Evolutionary conservation across 2,888 invertebrate species (phyloP).

Genomic region (Drosophila stalkeri): DNA sequence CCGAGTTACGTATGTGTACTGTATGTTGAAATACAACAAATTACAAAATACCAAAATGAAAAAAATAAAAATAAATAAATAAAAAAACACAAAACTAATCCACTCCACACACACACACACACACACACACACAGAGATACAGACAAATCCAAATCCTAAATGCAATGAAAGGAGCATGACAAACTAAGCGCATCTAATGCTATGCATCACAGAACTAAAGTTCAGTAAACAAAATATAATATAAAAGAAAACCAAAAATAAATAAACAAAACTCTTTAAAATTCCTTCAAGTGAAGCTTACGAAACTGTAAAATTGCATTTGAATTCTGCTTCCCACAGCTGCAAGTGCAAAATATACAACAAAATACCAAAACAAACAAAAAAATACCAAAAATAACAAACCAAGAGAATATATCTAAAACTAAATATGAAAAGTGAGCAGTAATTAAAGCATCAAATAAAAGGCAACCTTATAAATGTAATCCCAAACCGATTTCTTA

Average conservation of each 20-base stretch:
- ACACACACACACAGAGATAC: slow-evolving; percentile 12
- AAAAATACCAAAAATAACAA: slow-evolving; percentile 24
- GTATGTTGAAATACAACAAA: slow-evolving; percentile 36
- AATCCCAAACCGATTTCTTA: slow-evolving; percentile 29
- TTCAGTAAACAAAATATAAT: slow-evolving; percentile 48
- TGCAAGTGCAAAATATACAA: slow-evolving; percentile 41
- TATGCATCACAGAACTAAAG: slow-evolving; percentile 66
- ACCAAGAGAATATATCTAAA: slow-evolving; percentile 17
- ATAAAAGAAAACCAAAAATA: slow-evolving; percentile 30
- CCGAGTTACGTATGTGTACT: slow-evolving; percentile 47
- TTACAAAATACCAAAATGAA: slow-evolving; percentile 18
- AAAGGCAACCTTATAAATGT: slow-evolving; percentile 75
- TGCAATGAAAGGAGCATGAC: slow-evolving; percentile 62
- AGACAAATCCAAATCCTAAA: slow-evolving; percentile 31
- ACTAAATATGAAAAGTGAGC: slow-evolving; percentile 30
- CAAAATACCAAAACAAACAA: slow-evolving; percentile 24
- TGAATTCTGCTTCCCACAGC: slow-evolving; percentile 63
- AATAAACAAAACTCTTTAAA: slow-evolving; percentile 38
- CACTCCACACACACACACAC: background rate
- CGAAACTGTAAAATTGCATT: slow-evolving; percentile 71
- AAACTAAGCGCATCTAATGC: slow-evolving; percentile 74
- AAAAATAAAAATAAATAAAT: background rate
- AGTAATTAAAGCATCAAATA: slow-evolving; percentile 69
- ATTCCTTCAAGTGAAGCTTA: slow-evolving; percentile 66
- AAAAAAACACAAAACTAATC: background rate